Conservation (phyloP, 2,888 invertebrate species). For the Tenthredo mesomela region DNA sequence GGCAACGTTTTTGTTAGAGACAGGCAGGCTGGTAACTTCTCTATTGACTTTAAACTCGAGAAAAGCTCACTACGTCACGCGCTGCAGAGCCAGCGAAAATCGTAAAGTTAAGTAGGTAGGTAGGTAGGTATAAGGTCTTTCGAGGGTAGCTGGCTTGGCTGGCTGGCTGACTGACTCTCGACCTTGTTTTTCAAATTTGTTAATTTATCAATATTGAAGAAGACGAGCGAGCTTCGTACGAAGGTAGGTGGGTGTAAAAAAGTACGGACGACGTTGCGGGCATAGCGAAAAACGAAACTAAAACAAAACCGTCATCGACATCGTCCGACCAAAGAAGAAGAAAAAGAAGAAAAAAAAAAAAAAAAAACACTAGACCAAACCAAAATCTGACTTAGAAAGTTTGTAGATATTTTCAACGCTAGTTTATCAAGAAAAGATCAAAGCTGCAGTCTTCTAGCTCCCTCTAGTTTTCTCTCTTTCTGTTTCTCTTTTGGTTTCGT, state of each 20-base stretch:
- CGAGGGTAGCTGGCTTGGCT: background rate
- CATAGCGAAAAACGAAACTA: background rate
- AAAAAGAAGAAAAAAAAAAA: background rate
- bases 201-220: constrained; percentile 42
- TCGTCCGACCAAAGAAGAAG: background rate
- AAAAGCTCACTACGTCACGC: background rate
- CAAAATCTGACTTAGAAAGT: background rate
- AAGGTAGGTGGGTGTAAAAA: background rate
- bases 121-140: background rate
- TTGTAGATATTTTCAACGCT: background rate
- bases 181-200: constrained; percentile 45
- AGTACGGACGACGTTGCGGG: background rate
- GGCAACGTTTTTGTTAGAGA: background rate
- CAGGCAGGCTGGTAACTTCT: constrained; percentile 7
- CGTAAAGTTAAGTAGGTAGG: constrained; percentile 19
- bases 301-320: background rate
- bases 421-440: background rate
- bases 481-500: background rate
- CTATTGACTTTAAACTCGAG: constrained; percentile 40
- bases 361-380: background rate
- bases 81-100: constrained; percentile 1
- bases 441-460: background rate
- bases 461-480: too few relatives aligned
- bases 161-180: constrained; percentile 5
- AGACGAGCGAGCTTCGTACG: background rate